phyloP scores from a whole-genome alignment of 2,888 invertebrate species.

The Miltochrista miniata region DNA sequence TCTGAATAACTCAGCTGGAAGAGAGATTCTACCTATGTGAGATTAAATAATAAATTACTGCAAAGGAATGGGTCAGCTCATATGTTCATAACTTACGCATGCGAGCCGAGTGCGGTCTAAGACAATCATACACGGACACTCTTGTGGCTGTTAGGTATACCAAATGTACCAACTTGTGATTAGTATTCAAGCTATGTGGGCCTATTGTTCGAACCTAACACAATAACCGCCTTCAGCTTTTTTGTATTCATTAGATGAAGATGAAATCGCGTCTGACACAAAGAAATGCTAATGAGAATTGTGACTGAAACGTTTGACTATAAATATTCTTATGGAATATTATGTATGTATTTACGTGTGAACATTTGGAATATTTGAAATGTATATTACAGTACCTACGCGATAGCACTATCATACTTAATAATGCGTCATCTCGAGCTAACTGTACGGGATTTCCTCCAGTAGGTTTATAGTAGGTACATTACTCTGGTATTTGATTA shows the following conservation, averaged over 20 bases:
- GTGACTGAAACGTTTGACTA: conserved; percentile 40
- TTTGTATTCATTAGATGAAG: conserved; percentile 60
- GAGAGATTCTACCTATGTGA: too few relatives aligned
- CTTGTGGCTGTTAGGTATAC: conserved; percentile 30
- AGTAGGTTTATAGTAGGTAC: too few relatives aligned
- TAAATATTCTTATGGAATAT: conserved; percentile 8
- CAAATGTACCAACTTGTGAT: conserved; percentile 41
- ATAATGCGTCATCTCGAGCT: too few relatives aligned
- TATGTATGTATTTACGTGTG: conserved; percentile 1
- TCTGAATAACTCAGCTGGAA: too few relatives aligned
- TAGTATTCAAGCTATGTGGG: conserved; percentile 65
- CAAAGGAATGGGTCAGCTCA: too few relatives aligned
- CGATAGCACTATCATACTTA: too few relatives aligned
- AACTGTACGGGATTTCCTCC: too few relatives aligned
- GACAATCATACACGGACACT: conserved; percentile 27
- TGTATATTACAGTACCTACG: neutral
- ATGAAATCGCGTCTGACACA: conserved; percentile 61
- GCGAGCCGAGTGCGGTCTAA: neutral
- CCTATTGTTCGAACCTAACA: conserved; percentile 69
- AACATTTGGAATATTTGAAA: conserved; percentile 3
- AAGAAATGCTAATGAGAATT: conserved; percentile 55
- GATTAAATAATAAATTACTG: too few relatives aligned
- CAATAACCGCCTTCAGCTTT: conserved; percentile 64
- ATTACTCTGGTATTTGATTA: too few relatives aligned
- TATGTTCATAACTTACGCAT: neutral